Base-by-base conservation (phyloP, 1,140 invertebrate genomes). In the Matsumurasca onukii region DNA sequence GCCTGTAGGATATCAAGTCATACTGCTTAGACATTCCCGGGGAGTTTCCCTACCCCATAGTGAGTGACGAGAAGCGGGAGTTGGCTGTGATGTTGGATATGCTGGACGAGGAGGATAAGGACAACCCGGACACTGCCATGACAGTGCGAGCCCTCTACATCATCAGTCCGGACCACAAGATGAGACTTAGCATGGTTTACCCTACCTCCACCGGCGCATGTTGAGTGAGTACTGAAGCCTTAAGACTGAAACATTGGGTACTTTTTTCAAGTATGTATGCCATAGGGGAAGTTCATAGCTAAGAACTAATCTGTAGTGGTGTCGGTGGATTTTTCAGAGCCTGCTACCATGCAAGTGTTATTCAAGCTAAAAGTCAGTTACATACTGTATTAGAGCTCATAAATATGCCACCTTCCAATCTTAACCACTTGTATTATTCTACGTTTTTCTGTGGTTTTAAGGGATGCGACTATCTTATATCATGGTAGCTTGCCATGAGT, bases 241-340 rank as follows among this genome's bases (percentile, higher is more conserved):
- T n/a, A n/a, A n/a, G n/a, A n/a, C n/a, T 86, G 95, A 70, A 97
- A 95, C 79, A 94, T 97, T 74, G 88, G 92, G 93, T 95, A 81
- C 87, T 89, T 87, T 64, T 48, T 1, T 45, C 22, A 17, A 55
- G 9, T 24, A 52, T 13, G 13, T 61, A 27, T 1, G 0, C 13
- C n/a, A 20, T 3, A 1, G 15, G 31, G 34, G 9, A 20, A 25
- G 22, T 3, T 39, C 39, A 25, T 29, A 12, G 13, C 20, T 31
- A 5, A 63, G 49, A n/a, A n/a, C n/a, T n/a, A n/a, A n/a, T 57
- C 15, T 2, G 51, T 57, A 31, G 25, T 62, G 66, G 59, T 30
- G n/a, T n/a, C n/a, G n/a, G n/a, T n/a, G n/a, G n/a, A n/a, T n/a
- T n/a, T n/a, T n/a, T n/a, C n/a, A n/a, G n/a, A n/a, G n/a, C n/a